phyloP scores from a whole-genome alignment of 1,140 invertebrate species.

The Metaphire vulgaris region DNA sequence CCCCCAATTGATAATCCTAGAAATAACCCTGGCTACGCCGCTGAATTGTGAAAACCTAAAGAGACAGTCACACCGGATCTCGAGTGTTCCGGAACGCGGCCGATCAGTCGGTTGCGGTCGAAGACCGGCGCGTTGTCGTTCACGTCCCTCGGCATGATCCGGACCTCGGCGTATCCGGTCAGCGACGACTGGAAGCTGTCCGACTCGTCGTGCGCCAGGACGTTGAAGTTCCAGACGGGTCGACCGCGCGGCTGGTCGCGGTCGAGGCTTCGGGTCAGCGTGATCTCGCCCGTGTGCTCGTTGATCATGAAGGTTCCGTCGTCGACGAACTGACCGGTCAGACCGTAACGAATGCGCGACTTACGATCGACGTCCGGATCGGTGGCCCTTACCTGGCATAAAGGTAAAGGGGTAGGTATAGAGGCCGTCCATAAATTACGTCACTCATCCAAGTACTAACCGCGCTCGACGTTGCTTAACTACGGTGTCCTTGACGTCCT shows the following conservation, averaged over 20 bases:
- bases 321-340: constrained; percentile 19
- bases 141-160: constrained; percentile 5
- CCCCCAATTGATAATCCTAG: no score
- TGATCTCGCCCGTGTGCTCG: constrained; percentile 6
- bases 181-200: background rate
- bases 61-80: constrained; percentile 1
- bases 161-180: constrained; percentile 13
- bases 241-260: constrained; percentile 3
- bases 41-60: no score
- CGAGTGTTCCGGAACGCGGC: constrained; percentile 7
- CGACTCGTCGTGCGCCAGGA: constrained; percentile 12
- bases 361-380: constrained; percentile 16
- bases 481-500: background rate
- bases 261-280: constrained; percentile 1
- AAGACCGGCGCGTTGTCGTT: constrained; percentile 19
- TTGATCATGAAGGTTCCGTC: constrained; percentile 15
- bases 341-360: background rate
- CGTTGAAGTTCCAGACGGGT: constrained; percentile 17
- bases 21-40: no score
- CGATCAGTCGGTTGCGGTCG: constrained; percentile 12
- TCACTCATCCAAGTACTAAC: no score
- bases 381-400: constrained; percentile 12
- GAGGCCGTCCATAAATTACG: background rate
- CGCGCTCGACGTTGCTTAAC: no score
- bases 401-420: background rate